Percentiles rank a stretch among this genome's conserved stretches.
These are phyloP conservation scores for Fabriciana adippe DNA, from an alignment of 2,888 invertebrate species.

Conservation along the genomic window DNA sequence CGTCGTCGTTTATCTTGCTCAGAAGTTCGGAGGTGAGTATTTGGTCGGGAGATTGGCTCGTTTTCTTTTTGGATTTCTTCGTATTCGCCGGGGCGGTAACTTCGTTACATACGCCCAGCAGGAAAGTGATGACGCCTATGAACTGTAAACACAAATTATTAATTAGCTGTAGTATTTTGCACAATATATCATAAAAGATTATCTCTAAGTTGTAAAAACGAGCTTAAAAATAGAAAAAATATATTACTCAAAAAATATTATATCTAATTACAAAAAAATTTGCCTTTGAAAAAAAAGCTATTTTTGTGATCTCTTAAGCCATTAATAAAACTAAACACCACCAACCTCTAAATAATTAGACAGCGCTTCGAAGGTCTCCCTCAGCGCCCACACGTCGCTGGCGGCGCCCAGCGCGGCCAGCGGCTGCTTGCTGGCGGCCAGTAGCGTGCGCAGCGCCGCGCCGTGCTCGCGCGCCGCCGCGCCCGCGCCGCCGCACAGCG, in stretches of 20 bases:
- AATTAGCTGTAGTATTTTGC: not conserved
- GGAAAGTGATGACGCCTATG: slow-evolving; percentile 79
- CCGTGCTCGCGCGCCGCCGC: slow-evolving; percentile 44
- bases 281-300: too few relatives aligned
- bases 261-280: too few relatives aligned
- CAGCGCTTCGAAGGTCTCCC: slow-evolving; percentile 79
- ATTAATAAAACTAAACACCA: not conserved
- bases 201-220: not conserved
- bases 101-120: slow-evolving; percentile 82
- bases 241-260: too few relatives aligned
- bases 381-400: slow-evolving; percentile 64
- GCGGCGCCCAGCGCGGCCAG: slow-evolving; percentile 41
- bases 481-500: slow-evolving; percentile 46
- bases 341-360: slow-evolving; percentile 85
- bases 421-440: slow-evolving; percentile 2
- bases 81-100: slow-evolving; percentile 72
- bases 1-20: slow-evolving; percentile 59
- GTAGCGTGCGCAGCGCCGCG: slow-evolving; percentile 34
- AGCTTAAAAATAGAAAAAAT: not conserved
- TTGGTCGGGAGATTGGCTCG: slow-evolving; percentile 72
- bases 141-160: slow-evolving; percentile 65
- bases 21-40: slow-evolving; percentile 60
- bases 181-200: too few relatives aligned
- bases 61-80: slow-evolving; percentile 83
- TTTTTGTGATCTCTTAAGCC: too few relatives aligned